Conservation (phyloP, 2,113 vertebrate species). For the Taxidea taxus region DNA sequence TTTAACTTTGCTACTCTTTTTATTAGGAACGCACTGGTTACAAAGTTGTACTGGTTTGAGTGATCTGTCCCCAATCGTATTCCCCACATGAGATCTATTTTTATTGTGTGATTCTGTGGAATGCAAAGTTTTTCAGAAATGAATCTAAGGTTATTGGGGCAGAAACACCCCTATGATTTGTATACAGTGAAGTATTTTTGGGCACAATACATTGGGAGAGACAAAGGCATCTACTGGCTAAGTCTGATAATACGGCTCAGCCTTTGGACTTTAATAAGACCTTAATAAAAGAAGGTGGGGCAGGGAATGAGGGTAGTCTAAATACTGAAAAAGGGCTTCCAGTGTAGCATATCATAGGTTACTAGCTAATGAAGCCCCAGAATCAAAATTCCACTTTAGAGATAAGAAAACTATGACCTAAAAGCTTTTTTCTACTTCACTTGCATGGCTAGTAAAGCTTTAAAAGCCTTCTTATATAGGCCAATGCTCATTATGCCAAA, state of each 20-base stretch:
- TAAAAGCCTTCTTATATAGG: background rate
- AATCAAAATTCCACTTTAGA: background rate
- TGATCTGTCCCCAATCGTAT: background rate
- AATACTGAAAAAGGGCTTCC: background rate
- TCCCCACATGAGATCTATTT: background rate
- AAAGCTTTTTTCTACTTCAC: background rate
- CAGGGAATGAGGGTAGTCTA: background rate
- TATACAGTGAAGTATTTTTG: background rate
- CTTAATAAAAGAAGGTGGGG: background rate
- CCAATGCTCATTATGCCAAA: background rate
- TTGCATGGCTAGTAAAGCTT: background rate
- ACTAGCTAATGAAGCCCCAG: background rate
- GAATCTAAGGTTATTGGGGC: background rate
- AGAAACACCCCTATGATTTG: background rate
- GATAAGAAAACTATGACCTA: background rate
- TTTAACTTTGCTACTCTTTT: background rate
- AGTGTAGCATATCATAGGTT: background rate
- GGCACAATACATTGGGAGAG: background rate
- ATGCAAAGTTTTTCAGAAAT: constrained; percentile 4
- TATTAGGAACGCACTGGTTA: background rate
- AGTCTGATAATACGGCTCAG: background rate
- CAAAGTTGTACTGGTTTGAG: background rate
- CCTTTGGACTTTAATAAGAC: background rate
- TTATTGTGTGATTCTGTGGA: background rate
- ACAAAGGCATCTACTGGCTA: background rate